Conservation (phyloP, 2,888 invertebrate species). For the Watsonalla binaria region DNA sequence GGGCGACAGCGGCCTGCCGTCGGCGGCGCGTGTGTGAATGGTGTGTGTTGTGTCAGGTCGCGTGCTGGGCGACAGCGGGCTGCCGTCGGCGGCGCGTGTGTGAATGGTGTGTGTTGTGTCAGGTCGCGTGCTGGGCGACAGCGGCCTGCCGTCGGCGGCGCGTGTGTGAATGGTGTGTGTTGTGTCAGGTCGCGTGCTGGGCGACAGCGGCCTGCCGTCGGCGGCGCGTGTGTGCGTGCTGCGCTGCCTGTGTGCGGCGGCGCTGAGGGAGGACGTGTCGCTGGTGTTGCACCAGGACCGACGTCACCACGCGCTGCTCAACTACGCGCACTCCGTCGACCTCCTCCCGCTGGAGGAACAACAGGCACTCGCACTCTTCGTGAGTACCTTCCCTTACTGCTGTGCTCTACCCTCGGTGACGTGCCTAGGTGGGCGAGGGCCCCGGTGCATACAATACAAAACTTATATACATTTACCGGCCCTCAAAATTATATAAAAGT, state of each 20-base stretch:
- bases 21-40: too few species aligned
- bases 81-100: too few species aligned
- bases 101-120: background rate
- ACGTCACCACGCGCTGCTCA: slow-evolving; percentile 92
- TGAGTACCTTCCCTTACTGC: slow-evolving; percentile 58
- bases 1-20: too few species aligned
- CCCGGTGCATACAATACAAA: too few species aligned
- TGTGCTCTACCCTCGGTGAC: background rate
- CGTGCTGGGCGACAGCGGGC: background rate
- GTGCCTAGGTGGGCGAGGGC: too few species aligned
- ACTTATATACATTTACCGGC: too few species aligned
- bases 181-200: slow-evolving; percentile 37
- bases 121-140: background rate
- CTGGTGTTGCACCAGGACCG: slow-evolving; percentile 94
- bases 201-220: slow-evolving; percentile 75
- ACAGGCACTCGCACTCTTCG: slow-evolving; percentile 87
- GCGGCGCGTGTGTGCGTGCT: slow-evolving; percentile 82
- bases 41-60: background rate
- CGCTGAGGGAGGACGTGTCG: slow-evolving; percentile 93
- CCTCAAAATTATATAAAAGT: too few species aligned
- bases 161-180: too few species aligned
- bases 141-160: too few species aligned
- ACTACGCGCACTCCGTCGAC: slow-evolving; percentile 90
- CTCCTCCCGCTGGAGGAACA: slow-evolving; percentile 86
- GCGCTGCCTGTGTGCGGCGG: slow-evolving; percentile 86